Base-by-base conservation (phyloP, 1,140 invertebrate species). In the Drosophila suzukii region DNA sequence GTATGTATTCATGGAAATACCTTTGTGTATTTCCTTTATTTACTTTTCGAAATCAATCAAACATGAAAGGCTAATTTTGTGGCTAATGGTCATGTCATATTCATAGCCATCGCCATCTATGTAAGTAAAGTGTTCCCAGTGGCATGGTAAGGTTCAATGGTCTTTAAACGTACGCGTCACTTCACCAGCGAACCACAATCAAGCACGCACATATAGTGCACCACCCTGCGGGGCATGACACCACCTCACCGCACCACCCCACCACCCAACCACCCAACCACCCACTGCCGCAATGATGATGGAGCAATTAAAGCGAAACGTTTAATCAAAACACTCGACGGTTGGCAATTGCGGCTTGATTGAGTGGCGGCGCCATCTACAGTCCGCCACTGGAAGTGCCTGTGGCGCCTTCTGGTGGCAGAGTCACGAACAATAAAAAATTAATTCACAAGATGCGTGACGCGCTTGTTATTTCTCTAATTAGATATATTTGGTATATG, bases 221-320 rank as follows among this genome's bases (percentile, higher is more conserved):
- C 30, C 41, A 46, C 11, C 17, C 17, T 34, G 60, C 17, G 30
- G 38, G 65, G 49, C 47, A 53, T 11, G 32, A 4, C 60, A 43
- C 17, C 36, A 41, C 11, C 36, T 15, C 11, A 11, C 11, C 38
- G 0, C 8, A 24, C 27, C 46, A 11, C 24, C n/a, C n/a, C 8
- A 20, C 43, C 32, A 20, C 51, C 17, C 17, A 2, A n/a, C 46
- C 38, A 24, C 24, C 32, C 13, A 38, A 30, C 30, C 6, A 11
- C 36, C 20, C 30, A 47, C n/a, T 2, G 20, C 32, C 30, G 30
- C 41, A 49, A 39, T 34, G 47, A 71, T 63, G 51, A 62, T 77
- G 78, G 73, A 66, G 73, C 78, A 81, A 77, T 81, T 81, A 81
- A 81, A 81, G 73, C n/a, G 20, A 71, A 81, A 61, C 60, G 59